Conservation (phyloP, 2,888 invertebrate genomes). For the Tricholauxania praeusta region DNA sequence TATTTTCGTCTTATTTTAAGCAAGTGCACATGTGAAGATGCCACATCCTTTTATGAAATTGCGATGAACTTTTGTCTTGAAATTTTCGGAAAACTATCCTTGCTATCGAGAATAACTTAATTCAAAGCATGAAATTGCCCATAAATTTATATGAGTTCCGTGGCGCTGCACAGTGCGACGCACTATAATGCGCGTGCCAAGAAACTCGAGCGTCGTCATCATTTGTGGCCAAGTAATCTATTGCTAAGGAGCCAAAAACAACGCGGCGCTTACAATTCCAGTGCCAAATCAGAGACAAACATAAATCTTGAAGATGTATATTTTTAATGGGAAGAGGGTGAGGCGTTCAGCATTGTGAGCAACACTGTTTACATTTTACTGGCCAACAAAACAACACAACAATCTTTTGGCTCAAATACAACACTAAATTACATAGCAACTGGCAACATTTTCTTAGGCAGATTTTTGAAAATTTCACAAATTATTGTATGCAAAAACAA, state of each 20-base stretch:
- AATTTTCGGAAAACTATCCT: no score
- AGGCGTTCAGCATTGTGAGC: neutral
- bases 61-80: no score
- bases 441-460: neutral
- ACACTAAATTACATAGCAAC: neutral
- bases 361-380: conserved; percentile 22
- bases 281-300: conserved; percentile 8
- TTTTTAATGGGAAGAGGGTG: neutral
- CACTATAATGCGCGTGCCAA: conserved; percentile 24
- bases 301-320: conserved; percentile 33
- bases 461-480: conserved; percentile 9
- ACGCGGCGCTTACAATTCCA: conserved; percentile 31
- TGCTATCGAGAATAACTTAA: no score
- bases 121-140: no score
- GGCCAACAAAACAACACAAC: conserved; percentile 18
- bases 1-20: no score
- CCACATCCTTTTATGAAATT: no score
- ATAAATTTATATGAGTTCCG: no score
- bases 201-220: conserved; percentile 18
- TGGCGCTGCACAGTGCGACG: no score
- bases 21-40: no score
- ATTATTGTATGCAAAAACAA: conserved; percentile 3
- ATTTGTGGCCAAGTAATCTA: conserved; percentile 21
- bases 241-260: conserved; percentile 30
- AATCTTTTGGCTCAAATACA: conserved; percentile 2